Conservation (phyloP, 2,113 vertebrate genomes). For the Cynoglossus semilaevis region DNA sequence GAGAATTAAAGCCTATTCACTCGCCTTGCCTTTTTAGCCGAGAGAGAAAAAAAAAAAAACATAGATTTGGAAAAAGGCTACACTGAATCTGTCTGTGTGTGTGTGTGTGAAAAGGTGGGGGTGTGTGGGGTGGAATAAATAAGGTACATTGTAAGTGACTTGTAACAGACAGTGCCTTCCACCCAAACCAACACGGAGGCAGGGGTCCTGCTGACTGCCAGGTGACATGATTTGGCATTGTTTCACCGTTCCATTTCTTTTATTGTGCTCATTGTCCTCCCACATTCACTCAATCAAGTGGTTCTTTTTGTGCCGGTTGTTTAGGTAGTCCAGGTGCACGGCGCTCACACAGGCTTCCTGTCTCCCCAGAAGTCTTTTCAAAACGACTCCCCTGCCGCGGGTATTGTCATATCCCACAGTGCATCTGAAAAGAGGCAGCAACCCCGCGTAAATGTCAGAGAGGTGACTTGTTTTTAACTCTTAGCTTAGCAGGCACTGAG, state of each 20-base stretch:
- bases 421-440: slow-evolving; percentile 72
- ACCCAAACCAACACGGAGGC: slow-evolving; percentile 34
- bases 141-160: slow-evolving; percentile 43
- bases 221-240: slow-evolving; percentile 71
- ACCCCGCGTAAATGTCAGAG: slow-evolving; percentile 66
- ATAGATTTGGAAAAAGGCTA: slow-evolving; percentile 36
- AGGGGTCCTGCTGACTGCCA: slow-evolving; percentile 59
- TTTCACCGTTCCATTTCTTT: slow-evolving; percentile 66
- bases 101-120: too few species aligned
- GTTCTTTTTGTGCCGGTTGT: slow-evolving; percentile 66
- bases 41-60: not conserved
- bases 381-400: slow-evolving; percentile 60
- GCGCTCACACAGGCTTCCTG: slow-evolving; percentile 62
- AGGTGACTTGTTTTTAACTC: slow-evolving; percentile 74
- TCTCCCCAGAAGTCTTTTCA: slow-evolving; percentile 64
- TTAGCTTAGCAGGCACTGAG: slow-evolving; percentile 45
- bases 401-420: slow-evolving; percentile 70
- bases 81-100: too few species aligned
- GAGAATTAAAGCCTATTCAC: slow-evolving; percentile 58
- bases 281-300: slow-evolving; percentile 67
- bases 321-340: slow-evolving; percentile 71
- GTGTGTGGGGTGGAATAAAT: slow-evolving; percentile 17
- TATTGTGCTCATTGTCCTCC: slow-evolving; percentile 63
- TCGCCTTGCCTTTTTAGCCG: slow-evolving; percentile 36
- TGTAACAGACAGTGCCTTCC: slow-evolving; percentile 37